phyloP scores from a whole-genome alignment of 2,888 invertebrate species.

The Drosophila quinaria region DNA sequence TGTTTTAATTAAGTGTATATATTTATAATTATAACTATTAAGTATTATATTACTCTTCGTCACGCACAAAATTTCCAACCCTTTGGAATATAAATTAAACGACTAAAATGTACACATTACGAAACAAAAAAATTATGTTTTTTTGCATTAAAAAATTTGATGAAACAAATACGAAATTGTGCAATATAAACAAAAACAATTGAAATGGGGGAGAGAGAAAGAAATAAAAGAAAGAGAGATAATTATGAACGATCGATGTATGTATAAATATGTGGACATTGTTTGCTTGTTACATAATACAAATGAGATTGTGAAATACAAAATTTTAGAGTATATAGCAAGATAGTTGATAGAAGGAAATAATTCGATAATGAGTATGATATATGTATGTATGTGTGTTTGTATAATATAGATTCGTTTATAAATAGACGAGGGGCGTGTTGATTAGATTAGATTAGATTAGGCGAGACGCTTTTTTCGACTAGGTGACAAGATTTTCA shows the following conservation, averaged over 20 bases:
- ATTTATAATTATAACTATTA: conserved; percentile 74
- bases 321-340: conserved; percentile 19
- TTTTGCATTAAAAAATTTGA: conserved; percentile 30
- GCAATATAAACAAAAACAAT: conserved; percentile 12
- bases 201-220: conserved; percentile 4
- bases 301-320: conserved; percentile 39
- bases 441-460: conserved; percentile 7
- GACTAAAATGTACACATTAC: conserved; percentile 80
- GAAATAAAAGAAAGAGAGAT: not conserved
- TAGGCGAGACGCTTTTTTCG: conserved; percentile 85
- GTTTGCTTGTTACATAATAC: conserved; percentile 32
- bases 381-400: conserved; percentile 45
- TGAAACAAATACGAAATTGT: conserved; percentile 22
- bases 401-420: conserved; percentile 38
- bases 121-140: conserved; percentile 59
- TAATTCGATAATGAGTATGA: conserved; percentile 11
- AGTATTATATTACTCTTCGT: conserved; percentile 71
- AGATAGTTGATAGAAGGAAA: conserved; percentile 14
- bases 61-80: conserved; percentile 75
- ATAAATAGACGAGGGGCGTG: conserved; percentile 60
- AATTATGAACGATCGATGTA: conserved; percentile 22
- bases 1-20: conserved; percentile 43
- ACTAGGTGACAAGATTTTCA: conserved; percentile 89
- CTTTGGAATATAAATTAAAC: conserved; percentile 82
- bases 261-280: conserved; percentile 45